Evolutionary conservation across 2,113 vertebrate genomes (phyloP).

Genomic region (Nettapus auritus): DNA sequence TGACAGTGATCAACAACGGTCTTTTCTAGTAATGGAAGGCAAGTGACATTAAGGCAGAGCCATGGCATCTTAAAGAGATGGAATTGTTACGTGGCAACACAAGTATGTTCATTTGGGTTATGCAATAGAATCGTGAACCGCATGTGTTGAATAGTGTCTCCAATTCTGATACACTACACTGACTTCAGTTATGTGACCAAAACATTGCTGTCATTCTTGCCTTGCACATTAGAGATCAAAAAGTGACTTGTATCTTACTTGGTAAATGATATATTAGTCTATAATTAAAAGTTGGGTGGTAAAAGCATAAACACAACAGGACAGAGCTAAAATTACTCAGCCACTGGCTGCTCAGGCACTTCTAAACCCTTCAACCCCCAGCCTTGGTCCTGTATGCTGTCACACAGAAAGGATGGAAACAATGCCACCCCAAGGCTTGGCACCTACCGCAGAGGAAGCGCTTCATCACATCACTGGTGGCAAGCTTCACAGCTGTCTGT

Average conservation of each 20-base stretch:
- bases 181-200: not conserved
- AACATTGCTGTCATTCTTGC: not conserved
- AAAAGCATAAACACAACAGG: not conserved
- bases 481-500: constrained; percentile 93
- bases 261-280: not conserved
- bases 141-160: not conserved
- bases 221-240: not conserved
- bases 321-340: not conserved
- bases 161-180: not conserved
- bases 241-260: not conserved
- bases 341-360: not conserved
- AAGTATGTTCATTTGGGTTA: not conserved
- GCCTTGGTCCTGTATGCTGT: not conserved
- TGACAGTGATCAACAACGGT: not conserved
- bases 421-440: not conserved
- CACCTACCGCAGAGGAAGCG: constrained; percentile 89
- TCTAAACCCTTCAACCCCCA: not conserved
- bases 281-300: not conserved
- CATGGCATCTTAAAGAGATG: not conserved
- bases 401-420: not conserved
- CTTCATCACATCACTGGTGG: constrained; percentile 93
- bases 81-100: not conserved
- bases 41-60: not conserved
- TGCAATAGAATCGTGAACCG: not conserved
- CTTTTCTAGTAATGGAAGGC: not conserved